These are phyloP conservation scores for Oxyteleia sp. DNA, from an alignment of 2,888 invertebrate genomes.

Conservation along the genomic window DNA sequence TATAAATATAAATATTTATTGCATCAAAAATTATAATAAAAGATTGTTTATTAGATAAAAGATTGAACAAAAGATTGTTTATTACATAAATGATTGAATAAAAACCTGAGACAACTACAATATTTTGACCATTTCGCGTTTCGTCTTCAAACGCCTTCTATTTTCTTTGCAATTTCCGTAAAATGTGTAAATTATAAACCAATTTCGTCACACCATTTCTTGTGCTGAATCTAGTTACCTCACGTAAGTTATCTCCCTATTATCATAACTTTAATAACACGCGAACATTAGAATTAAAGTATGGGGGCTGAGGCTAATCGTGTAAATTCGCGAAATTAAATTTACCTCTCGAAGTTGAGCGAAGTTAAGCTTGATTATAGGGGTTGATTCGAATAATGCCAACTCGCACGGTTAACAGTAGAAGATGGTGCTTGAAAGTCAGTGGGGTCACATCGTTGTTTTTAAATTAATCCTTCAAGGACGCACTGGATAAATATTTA, in stretches of 20 bases:
- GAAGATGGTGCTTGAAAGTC: neutral
- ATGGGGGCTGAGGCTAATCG: constrained; percentile 1
- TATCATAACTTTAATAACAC: neutral
- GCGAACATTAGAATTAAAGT: constrained; percentile 4
- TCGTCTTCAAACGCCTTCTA: too few relatives aligned
- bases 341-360: neutral
- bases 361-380: constrained; percentile 1
- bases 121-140: too few relatives aligned
- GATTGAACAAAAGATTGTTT: too few relatives aligned
- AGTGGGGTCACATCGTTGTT: neutral
- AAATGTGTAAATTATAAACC: neutral
- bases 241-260: neutral
- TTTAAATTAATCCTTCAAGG: neutral
- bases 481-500: too few relatives aligned
- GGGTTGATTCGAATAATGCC: constrained; percentile 3
- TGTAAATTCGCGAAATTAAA: constrained; percentile 7
- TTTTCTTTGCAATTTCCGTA: neutral
- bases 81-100: too few relatives aligned
- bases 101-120: too few relatives aligned
- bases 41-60: too few relatives aligned
- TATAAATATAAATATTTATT: too few relatives aligned
- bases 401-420: neutral
- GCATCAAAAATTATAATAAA: too few relatives aligned
- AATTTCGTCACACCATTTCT: neutral
- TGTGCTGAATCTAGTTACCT: neutral